Evolutionary conservation across 1,140 invertebrate genomes (phyloP), one percentile per base, ranked within the genome.

Genomic region (Dinoponera quadriceps): DNA sequence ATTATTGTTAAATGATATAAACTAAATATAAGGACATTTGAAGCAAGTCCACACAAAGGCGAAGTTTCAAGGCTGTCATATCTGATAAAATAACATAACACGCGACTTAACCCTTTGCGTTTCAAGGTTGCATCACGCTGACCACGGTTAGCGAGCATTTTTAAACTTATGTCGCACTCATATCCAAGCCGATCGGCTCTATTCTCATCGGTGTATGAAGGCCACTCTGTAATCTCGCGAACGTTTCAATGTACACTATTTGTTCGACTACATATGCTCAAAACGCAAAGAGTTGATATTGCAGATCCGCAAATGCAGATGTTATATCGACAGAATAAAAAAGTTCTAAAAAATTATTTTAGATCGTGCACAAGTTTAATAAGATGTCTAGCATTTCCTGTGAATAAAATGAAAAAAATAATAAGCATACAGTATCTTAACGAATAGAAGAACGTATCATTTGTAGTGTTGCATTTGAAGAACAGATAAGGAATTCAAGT

Each of bases 31-130:
- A 3, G 33, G 14, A 44, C 3, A 44, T 0, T 65, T 29, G 38
- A 44, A 66, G 62, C 44, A 77, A 77, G 22, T 66, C 20, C 20
- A 7, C 62, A 66, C 63, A 77, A 77, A 51, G 48, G 62, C 20
- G 11, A 68, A 77, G 44, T 66, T 68, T 77, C 74, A 77, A 77
- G 62, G 74, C 16, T 66, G 48, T 13, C 29, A 29, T 20, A 68
- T 68, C 74, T 77, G 74, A 77, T 77, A 68, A 77, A 66, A 54
- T 77, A 60, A 59, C 54, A 25, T 38, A 75, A 77, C 62, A 77
- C 74, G 74, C 62, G 74, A 66, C 66, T 77, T 77, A 77, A 77
- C 74, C 44, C 62, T 68, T 77, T 77, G n/a, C 29, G 62, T 54
- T 33, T 62, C 60, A 77, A 77, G 62, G n/a, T 77, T 77, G 33